Evolutionary conservation across 2,797 vertebrate genomes (phyloP), one percentile per base, ranked within the genome.

Genomic region (Betta splendens): DNA sequence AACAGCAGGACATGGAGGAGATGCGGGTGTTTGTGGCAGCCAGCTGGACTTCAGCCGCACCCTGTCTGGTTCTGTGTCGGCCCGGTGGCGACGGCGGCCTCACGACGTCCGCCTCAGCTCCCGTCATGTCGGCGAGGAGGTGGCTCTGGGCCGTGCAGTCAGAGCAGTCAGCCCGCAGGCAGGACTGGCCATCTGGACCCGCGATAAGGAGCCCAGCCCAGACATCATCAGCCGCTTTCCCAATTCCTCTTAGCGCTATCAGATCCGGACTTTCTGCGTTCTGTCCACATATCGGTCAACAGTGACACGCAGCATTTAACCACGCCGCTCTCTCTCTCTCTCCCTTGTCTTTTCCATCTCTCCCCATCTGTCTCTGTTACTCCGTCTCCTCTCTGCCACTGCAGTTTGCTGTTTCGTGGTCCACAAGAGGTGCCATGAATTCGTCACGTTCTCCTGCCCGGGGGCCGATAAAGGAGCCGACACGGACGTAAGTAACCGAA

Each of bases 361-460:
- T 72, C 33, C 64, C 59, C 28, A 50, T 63, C 39, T 65, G 17
- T 67, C 53, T 61, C 10, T 35, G 15, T 78, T 40, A 70, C 7
- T 31, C 29, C 0, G 3, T 74, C 38, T 75, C 12, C 54, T 62
- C 55, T 58, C 20, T 46, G 5, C 23, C 44, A 3, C 44, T 69
- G 59, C 89, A 98, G 97, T 99, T 92, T 99, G 97, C 94, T 98
- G 96, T 88, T 98, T 99, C 75, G 97, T 99, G 92, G 97, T 98
- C 86, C 97, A 99, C 77, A 98, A 98, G 93, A 90, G 97, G 69
- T 99, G 97, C 94, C 97, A 99, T 96, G 97, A 99, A 77, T 93
- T 99, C 4, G 97, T 99, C 83, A 95, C 97, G 9, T 99, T 99
- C 87, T 94, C 89, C 53, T 99, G 97, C 71, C 97, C 97, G 0